These are phyloP conservation scores for Thymelicus sylvestris DNA, from an alignment of 2,888 invertebrate species.

Conservation along the genomic window DNA sequence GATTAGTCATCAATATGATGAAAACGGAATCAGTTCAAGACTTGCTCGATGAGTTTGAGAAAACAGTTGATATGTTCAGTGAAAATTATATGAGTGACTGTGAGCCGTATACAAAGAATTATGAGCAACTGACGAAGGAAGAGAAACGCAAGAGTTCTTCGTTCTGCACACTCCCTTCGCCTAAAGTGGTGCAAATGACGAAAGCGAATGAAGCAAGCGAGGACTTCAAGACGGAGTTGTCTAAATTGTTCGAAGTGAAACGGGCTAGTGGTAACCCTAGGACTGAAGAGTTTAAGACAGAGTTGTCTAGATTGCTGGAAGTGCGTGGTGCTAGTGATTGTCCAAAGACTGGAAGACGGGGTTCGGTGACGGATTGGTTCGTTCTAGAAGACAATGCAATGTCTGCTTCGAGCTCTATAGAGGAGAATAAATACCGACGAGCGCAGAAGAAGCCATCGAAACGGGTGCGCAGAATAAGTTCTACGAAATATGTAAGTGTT, in stretches of 20 bases:
- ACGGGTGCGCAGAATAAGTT: conserved; percentile 74
- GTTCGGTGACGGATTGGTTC: conserved; percentile 79
- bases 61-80: conserved; percentile 74
- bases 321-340: conserved; percentile 53
- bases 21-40: conserved; percentile 69
- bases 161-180: conserved; percentile 68
- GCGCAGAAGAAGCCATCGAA: conserved; percentile 70
- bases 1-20: conserved; percentile 63
- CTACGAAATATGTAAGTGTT: conserved; percentile 79
- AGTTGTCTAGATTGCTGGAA: conserved; percentile 63
- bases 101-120: conserved; percentile 71
- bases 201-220: conserved; percentile 72
- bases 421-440: conserved; percentile 66
- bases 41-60: conserved; percentile 71
- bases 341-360: conserved; percentile 58
- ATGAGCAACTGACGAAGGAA: conserved; percentile 48
- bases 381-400: conserved; percentile 67
- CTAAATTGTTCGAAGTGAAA: conserved; percentile 59
- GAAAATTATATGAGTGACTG: conserved; percentile 77
- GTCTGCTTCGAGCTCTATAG: conserved; percentile 43
- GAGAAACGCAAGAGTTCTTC: conserved; percentile 73
- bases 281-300: conserved; percentile 70
- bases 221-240: conserved; percentile 70
- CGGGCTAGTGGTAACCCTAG: conserved; percentile 49
- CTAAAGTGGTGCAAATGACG: conserved; percentile 69